phyloP scores from a whole-genome alignment of 2,888 invertebrate species.

The Cylloceria caligata region DNA sequence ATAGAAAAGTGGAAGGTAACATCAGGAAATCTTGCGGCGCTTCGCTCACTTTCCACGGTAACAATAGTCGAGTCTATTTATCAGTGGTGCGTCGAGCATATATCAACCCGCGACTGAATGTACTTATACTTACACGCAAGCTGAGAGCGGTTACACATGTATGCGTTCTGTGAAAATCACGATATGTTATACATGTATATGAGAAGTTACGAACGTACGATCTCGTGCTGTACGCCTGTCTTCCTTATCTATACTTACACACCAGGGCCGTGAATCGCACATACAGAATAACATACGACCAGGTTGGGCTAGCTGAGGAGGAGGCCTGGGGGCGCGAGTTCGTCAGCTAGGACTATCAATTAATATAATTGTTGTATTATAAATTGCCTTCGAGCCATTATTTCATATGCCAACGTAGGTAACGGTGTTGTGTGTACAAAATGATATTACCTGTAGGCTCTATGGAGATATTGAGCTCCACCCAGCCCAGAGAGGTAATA shows the following conservation, averaged over 20 bases:
- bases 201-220: conserved; percentile 55
- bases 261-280: conserved; percentile 6
- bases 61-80: conserved; percentile 72
- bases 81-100: conserved; percentile 70
- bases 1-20: conserved; percentile 33
- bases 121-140: conserved; percentile 43
- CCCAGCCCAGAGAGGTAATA: neutral
- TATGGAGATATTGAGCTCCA: conserved; percentile 35
- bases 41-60: conserved; percentile 70
- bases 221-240: conserved; percentile 63
- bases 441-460: conserved; percentile 51
- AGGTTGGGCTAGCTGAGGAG: conserved; percentile 23
- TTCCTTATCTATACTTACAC: conserved; percentile 39
- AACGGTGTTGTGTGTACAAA: conserved; percentile 68
- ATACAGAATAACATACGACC: conserved; percentile 23
- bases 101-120: conserved; percentile 67
- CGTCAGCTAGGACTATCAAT: conserved; percentile 70
- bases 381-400: conserved; percentile 64
- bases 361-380: conserved; percentile 71
- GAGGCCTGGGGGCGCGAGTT: conserved; percentile 62
- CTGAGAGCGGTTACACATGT: conserved; percentile 47
- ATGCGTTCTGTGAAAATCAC: conserved; percentile 51
- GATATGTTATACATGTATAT: conserved; percentile 30
- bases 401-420: conserved; percentile 65
- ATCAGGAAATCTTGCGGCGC: conserved; percentile 70